Evolutionary conservation across 1,140 invertebrate genomes (phyloP), one percentile per base, ranked within the genome.

Genomic region (Matsumurasca onukii): DNA sequence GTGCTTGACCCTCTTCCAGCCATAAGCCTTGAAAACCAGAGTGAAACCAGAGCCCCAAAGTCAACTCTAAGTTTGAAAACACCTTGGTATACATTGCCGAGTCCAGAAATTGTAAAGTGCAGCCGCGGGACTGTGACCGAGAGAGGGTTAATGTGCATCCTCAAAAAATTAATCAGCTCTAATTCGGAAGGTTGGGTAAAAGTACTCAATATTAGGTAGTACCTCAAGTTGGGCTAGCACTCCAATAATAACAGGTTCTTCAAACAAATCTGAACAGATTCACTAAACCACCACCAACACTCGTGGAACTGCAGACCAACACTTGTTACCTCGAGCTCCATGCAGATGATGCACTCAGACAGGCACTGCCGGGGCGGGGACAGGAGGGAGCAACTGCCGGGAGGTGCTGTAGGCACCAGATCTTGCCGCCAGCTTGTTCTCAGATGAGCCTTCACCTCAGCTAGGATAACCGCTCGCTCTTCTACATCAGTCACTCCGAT

Each of bases 291-390:
- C 9, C 22, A 2, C 3, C 15, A 5, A n/a, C 25, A 30, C n/a
- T 31, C 25, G 25, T 20, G 17, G 67, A 68, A 20, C 17, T 31
- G 31, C 27, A 45, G 61, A 29, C 3, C 29, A 29, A 69, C 74
- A 79, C 83, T 82, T 45, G 9, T 45, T 12, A 45, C 34, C 34
- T 45, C 17, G 34, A 45, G 34, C 80, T 93, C 91, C 84, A 95
- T 85, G 77, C 92, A 95, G 71, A 95, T 83, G 57, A 92, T 88
- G 83, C 92, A 95, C 80, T 93, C 91, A 75, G n/a, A 39, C 30
- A 29, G 20, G 22, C 27, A 52, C 62, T 61, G 51, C 51, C 12
- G 72, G 69, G 30, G 72, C 22, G 20, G 72, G 65, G 13, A 72
- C 73, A 69, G 76, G 72, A 29, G 70, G 22, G 1, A 66, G 63